Evolutionary conservation across 2,797 vertebrate genomes (phyloP).

Genomic region (Peromyscus melanophrys): DNA sequence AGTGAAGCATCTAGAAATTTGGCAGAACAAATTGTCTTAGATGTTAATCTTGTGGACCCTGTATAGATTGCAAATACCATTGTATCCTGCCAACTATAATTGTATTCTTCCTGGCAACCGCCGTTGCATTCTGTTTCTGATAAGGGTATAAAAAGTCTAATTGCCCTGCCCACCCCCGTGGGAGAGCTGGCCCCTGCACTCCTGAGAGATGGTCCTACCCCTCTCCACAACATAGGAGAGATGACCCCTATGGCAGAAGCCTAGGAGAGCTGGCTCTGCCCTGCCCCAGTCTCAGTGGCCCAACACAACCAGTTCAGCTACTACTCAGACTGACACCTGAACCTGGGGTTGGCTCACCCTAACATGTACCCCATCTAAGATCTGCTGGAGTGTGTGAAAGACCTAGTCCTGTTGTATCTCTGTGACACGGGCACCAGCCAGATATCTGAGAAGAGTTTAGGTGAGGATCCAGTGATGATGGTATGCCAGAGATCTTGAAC

Average conservation of each 20-base stretch:
- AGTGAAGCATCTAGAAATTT: background rate
- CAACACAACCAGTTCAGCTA: background rate
- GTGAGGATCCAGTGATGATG: too few relatives aligned
- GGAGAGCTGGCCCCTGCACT: background rate
- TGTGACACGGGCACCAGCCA: too few relatives aligned
- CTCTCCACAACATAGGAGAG: background rate
- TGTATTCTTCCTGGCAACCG: background rate
- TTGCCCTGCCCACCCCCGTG: background rate
- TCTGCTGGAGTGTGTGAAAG: too few relatives aligned
- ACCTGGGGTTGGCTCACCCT: background rate
- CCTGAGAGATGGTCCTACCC: background rate
- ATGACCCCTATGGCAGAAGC: too few relatives aligned
- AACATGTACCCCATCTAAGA: background rate
- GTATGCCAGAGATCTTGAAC: too few relatives aligned
- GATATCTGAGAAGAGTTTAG: too few relatives aligned
- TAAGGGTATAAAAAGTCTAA: background rate
- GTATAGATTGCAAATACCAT: background rate
- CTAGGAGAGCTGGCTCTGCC: too few relatives aligned
- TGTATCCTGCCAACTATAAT: background rate
- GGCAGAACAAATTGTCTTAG: background rate
- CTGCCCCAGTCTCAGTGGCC: background rate
- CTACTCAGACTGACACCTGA: background rate
- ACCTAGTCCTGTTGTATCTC: too few relatives aligned
- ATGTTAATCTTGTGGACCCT: background rate
- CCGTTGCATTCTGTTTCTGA: background rate